These are phyloP conservation scores for Eupithecia inturbata DNA, from an alignment of 2,888 invertebrate species.

Conservation along the genomic window DNA sequence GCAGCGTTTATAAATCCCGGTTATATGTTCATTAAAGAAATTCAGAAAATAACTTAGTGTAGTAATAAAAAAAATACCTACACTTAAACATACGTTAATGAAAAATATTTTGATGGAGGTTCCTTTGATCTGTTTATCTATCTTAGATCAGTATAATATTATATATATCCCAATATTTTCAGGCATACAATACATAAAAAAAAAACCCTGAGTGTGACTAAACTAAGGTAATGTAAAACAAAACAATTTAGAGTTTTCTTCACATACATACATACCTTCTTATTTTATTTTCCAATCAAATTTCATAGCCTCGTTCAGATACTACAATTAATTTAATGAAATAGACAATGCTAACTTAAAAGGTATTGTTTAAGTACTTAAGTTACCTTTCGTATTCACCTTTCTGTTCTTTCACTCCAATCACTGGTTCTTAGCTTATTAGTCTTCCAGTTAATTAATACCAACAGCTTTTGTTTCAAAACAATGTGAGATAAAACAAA, in stretches of 20 bases:
- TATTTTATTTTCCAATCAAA: background rate
- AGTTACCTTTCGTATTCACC: constrained; percentile 5
- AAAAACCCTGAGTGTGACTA: too few relatives aligned
- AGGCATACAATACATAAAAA: too few relatives aligned
- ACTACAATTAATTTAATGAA: background rate
- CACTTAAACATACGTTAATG: constrained; percentile 42
- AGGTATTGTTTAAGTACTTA: background rate
- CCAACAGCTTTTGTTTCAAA: constrained; percentile 15
- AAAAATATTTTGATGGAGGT: constrained; percentile 34
- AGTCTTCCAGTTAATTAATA: constrained; percentile 10
- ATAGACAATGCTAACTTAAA: background rate
- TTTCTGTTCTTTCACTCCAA: constrained; percentile 6
- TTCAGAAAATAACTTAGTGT: too few relatives aligned
- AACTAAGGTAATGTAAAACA: too few relatives aligned
- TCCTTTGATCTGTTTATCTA: constrained; percentile 43
- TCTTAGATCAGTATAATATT: too few relatives aligned
- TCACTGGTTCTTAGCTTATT: constrained; percentile 10
- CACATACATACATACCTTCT: background rate
- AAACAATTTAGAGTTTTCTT: background rate
- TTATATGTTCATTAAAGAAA: too few relatives aligned
- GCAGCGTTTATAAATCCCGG: too few relatives aligned
- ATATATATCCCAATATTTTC: too few relatives aligned
- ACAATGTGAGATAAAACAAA: constrained; percentile 10
- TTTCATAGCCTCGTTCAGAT: background rate
- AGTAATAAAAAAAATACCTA: background rate